These are phyloP conservation scores for Allophyes oxyacanthae DNA, from an alignment of 2,888 invertebrate species.

Conservation along the genomic window DNA sequence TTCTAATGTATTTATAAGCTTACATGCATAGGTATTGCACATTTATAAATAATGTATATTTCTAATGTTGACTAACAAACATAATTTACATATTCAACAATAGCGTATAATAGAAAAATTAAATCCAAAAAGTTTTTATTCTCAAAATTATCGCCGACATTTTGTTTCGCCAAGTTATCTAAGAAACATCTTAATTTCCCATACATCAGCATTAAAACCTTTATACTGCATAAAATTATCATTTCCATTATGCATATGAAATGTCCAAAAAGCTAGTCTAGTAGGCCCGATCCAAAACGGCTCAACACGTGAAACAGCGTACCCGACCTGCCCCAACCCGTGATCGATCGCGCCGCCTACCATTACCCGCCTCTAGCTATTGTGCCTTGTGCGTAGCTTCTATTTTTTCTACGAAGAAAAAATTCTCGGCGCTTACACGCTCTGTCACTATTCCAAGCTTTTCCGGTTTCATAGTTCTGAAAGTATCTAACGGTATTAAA, in stretches of 20 bases:
- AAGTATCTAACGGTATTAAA: slow-evolving; percentile 3
- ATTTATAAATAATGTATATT: slow-evolving; percentile 11
- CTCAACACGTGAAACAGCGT: slow-evolving; percentile 59
- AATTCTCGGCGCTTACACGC: slow-evolving; percentile 7
- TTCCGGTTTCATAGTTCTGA: slow-evolving; percentile 5
- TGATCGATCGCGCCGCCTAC: slow-evolving; percentile 81
- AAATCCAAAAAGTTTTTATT: neutral
- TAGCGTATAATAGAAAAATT: neutral
- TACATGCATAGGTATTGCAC: slow-evolving; percentile 3
- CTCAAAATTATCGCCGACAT: slow-evolving; percentile 8
- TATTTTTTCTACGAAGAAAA: slow-evolving; percentile 54
- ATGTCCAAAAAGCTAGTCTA: slow-evolving; percentile 18
- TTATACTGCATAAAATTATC: slow-evolving; percentile 3
- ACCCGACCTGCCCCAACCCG: slow-evolving; percentile 84
- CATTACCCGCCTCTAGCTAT: slow-evolving; percentile 64
- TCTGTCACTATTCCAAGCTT: slow-evolving; percentile 8
- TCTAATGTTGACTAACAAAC: neutral
- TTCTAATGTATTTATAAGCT: slow-evolving; percentile 19
- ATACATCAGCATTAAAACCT: slow-evolving; percentile 3
- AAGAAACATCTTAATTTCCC: slow-evolving; percentile 2
- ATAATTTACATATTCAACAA: neutral
- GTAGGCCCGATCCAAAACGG: slow-evolving; percentile 25
- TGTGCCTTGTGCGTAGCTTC: slow-evolving; percentile 70
- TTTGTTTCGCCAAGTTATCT: slow-evolving; percentile 8
- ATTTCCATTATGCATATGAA: slow-evolving; percentile 6